These are phyloP conservation scores for Macrotus californicus DNA, from an alignment of 2,113 vertebrate species.

Conservation along the genomic window DNA sequence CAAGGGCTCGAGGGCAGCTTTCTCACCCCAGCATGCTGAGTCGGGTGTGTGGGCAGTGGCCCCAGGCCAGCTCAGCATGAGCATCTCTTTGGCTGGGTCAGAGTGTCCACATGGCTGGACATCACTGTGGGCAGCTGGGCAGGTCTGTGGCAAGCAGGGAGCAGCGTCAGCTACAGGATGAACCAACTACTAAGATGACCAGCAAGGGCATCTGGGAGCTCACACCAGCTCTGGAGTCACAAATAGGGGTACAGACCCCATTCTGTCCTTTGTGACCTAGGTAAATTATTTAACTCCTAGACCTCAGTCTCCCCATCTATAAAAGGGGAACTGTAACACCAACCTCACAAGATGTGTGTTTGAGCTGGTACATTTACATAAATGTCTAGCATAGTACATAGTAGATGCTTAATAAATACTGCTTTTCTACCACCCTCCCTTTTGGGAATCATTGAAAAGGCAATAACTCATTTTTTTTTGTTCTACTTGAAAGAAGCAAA, in stretches of 20 bases:
- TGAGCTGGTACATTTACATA: neutral
- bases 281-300: neutral
- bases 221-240: neutral
- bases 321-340: neutral
- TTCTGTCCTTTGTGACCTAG: neutral
- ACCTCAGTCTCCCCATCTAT: neutral
- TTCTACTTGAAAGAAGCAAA: constrained; percentile 37
- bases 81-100: neutral
- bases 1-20: neutral
- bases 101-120: neutral
- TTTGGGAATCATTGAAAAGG: neutral
- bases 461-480: neutral
- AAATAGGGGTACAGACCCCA: neutral
- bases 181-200: no score
- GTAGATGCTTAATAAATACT: neutral
- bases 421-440: neutral
- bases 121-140: neutral
- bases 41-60: neutral
- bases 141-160: neutral
- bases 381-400: rapidly evolving
- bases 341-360: neutral
- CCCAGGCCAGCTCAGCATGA: neutral
- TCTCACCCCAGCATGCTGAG: neutral
- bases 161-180: neutral
- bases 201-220: neutral